Base-by-base conservation (phyloP, 2,797 vertebrate species). In the Cynodonichthys magdalenae region DNA sequence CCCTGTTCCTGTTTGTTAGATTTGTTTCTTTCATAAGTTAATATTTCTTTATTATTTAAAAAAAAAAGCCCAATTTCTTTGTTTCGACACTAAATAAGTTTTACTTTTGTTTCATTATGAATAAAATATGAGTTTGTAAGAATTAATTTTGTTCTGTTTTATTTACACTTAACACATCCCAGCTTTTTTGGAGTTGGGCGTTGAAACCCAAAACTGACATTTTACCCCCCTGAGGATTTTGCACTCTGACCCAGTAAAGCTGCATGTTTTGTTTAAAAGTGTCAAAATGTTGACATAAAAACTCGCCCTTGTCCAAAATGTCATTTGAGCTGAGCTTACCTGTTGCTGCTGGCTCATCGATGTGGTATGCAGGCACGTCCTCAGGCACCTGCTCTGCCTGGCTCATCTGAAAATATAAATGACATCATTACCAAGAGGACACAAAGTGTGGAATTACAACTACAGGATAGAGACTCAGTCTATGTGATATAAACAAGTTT, bases 311-410 rank as follows among this genome's bases (percentile, higher is more conserved):
- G 5, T 45, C 1, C 6, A 24, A 15, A 20, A 5, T 19, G 12
- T 20, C 18, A 29, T 63, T 53, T 36, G 19, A 47, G 19, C 12
- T 9, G 27, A 52, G 62, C 44, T 56, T 68, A 90, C 90, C 90
- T 86, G 94, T 92, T 90, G 94, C 88, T 82, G 84, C 89, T 69
- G 95, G 91, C 60, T 96, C 95, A 77, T 96, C 94, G 19, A 89
- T 92, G 71, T 95, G 88, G 71, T 94, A 95, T 50, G 94, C 90
- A 74, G 95, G 93, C 53, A 93, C 75, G 68, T 96, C 96, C 72
- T 93, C 90, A 65, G 94, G 92, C 81, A 85, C 93, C 87, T 94
- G 94, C 82, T 95, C 95, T 0, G 64, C 90, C 91, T 95, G 92
- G 89, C 94, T 97, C 96, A 98, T 97, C 85, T 90, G 77, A 76